A percentile compares a stretch with the other conserved stretches of the same genome.
Conservation (phyloP, 2,888 invertebrate genomes). For the Helleia helle region DNA sequence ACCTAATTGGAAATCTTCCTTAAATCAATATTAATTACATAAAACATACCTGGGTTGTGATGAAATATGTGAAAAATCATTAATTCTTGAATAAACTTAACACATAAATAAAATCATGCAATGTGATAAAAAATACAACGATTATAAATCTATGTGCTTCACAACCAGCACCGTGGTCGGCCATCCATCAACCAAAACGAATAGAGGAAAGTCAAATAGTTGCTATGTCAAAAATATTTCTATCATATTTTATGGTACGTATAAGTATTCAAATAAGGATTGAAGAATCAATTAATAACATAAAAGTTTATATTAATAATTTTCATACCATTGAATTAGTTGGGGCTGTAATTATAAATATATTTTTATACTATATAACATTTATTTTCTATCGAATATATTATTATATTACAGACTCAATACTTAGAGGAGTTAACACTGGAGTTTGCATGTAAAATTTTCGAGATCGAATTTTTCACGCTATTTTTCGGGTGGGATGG, state of each 20-base stretch:
- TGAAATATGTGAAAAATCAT: slow-evolving; percentile 15
- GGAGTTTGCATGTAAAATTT: too few relatives aligned
- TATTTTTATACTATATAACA: too few relatives aligned
- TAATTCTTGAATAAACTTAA: slow-evolving; percentile 21
- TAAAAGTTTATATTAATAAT: too few relatives aligned
- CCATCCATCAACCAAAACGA: slow-evolving; percentile 21
- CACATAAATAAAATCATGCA: slow-evolving; percentile 35
- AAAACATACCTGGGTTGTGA: slow-evolving; percentile 11
- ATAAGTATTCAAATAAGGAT: too few relatives aligned
- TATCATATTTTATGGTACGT: background rate
- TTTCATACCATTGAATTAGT: too few relatives aligned
- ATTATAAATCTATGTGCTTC: slow-evolving; percentile 40
- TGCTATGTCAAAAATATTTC: slow-evolving; percentile 1
- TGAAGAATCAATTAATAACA: too few relatives aligned
- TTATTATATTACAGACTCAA: too few relatives aligned
- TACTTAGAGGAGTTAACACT: too few relatives aligned
- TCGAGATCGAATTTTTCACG: too few relatives aligned
- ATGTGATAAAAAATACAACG: slow-evolving; percentile 42
- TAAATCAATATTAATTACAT: slow-evolving; percentile 24
- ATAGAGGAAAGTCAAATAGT: slow-evolving; percentile 11
- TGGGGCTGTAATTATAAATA: too few relatives aligned
- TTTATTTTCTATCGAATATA: too few relatives aligned
- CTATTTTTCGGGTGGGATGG: too few relatives aligned
- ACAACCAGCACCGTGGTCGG: slow-evolving; percentile 42
- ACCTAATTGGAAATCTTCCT: slow-evolving; percentile 50